Evolutionary conservation across 2,797 vertebrate species (phyloP).

Genomic region (Rhyacichthys aspro): DNA sequence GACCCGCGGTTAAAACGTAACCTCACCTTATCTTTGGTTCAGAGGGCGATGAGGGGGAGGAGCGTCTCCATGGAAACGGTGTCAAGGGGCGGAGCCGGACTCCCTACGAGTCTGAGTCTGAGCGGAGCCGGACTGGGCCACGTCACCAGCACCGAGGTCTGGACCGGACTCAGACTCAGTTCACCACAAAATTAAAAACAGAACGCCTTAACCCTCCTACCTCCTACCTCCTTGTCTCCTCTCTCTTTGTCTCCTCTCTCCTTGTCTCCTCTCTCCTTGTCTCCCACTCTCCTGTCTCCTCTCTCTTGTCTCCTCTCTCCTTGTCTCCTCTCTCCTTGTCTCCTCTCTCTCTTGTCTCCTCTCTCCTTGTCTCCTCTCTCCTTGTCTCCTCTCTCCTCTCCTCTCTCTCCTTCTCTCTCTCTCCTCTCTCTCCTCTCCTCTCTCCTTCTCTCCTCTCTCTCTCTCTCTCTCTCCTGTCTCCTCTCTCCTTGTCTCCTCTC

Average conservation of each 20-base stretch:
- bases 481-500: too few species aligned
- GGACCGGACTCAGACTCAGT: conserved; percentile 25
- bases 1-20: too few species aligned
- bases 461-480: too few species aligned
- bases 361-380: background rate
- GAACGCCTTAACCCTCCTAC: background rate
- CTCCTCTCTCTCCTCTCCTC: background rate
- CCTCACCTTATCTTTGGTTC: background rate
- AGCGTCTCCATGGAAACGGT: conserved; percentile 84
- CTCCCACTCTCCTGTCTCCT: background rate
- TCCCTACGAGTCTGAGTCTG: conserved; percentile 92
- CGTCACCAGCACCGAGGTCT: conserved; percentile 84
- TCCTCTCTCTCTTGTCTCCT: too few species aligned
- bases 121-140: conserved; percentile 90
- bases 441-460: too few species aligned
- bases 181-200: background rate
- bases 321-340: too few species aligned
- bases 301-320: too few species aligned
- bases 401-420: too few species aligned
- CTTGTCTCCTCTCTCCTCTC: background rate
- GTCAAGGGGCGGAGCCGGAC: conserved; percentile 77
- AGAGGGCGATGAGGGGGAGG: conserved; percentile 81
- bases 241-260: too few species aligned
- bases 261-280: background rate
- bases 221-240: too few species aligned